phyloP scores from a whole-genome alignment of 1,140 invertebrate genomes.

The Neodiprion fabricii region DNA sequence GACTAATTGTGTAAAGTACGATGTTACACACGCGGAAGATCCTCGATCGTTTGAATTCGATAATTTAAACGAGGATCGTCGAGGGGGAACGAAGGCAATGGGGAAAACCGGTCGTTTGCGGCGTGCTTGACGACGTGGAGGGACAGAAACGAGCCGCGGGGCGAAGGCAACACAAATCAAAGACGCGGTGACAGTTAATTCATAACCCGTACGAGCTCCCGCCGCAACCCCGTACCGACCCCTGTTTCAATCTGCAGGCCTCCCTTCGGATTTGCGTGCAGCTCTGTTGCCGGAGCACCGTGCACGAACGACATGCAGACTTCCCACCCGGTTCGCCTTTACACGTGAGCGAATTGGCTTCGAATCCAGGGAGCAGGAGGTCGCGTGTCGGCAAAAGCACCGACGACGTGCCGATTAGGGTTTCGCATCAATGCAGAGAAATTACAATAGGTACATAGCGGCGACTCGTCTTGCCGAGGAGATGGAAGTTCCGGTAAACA shows the following conservation, averaged over 20 bases:
- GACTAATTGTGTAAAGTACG: too few relatives aligned
- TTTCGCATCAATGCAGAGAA: too few relatives aligned
- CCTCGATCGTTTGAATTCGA: too few relatives aligned
- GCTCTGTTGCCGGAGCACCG: background rate
- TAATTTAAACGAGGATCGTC: too few relatives aligned
- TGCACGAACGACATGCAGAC: slow-evolving; percentile 18
- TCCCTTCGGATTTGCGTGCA: slow-evolving; percentile 36
- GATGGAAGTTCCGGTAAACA: too few relatives aligned
- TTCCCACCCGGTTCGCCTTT: slow-evolving; percentile 18
- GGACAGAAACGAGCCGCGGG: slow-evolving; percentile 17
- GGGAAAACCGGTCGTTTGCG: too few relatives aligned
- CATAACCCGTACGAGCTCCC: slow-evolving; percentile 40
- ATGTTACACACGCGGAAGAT: too few relatives aligned
- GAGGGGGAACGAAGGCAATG: too few relatives aligned
- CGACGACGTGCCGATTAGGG: background rate
- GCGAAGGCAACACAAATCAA: slow-evolving; percentile 42
- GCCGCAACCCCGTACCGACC: slow-evolving; percentile 1
- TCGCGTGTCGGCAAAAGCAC: background rate
- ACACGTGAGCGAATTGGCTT: background rate
- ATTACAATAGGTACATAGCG: too few relatives aligned
- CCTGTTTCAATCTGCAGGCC: slow-evolving; percentile 36
- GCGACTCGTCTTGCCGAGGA: too few relatives aligned
- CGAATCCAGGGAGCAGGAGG: background rate
- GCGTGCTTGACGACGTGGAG: background rate
- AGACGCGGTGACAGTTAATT: slow-evolving; percentile 48